Evolutionary conservation across 1,140 invertebrate species (phyloP).

Genomic region (Aphelenchoides fujianensis): DNA sequence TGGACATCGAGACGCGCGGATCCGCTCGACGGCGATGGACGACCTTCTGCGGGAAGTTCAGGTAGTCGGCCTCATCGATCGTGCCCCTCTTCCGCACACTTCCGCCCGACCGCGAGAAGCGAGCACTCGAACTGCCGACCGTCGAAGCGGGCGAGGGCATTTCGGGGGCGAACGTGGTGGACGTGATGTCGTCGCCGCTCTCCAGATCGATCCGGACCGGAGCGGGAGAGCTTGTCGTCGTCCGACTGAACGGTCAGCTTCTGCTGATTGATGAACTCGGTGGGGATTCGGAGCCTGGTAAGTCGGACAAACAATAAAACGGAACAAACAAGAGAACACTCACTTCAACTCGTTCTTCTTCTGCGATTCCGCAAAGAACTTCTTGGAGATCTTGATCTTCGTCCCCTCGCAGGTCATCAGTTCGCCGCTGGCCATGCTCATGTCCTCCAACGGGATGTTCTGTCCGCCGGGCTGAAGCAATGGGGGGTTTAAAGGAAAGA

Average conservation of each 20-base stretch:
- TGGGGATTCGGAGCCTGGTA: slow-evolving; percentile 39
- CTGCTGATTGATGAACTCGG: slow-evolving; percentile 33
- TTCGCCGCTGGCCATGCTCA: slow-evolving; percentile 28
- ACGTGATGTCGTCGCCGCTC: slow-evolving; percentile 16
- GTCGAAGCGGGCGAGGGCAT: slow-evolving; percentile 14
- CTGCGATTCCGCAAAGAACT: slow-evolving; percentile 43
- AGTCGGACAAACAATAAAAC: neutral
- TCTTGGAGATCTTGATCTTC: slow-evolving; percentile 46
- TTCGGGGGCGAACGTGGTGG: slow-evolving; percentile 8
- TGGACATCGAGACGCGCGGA: slow-evolving; percentile 88
- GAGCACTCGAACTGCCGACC: slow-evolving; percentile 21
- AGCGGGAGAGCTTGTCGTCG: neutral
- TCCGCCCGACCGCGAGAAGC: neutral
- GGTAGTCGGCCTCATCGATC: slow-evolving; percentile 68
- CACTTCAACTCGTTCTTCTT: slow-evolving; percentile 46
- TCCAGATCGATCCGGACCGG: neutral
- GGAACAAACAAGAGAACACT: slow-evolving; percentile 12
- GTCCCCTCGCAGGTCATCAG: slow-evolving; percentile 49
- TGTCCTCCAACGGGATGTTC: slow-evolving; percentile 15
- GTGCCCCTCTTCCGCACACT: slow-evolving; percentile 29
- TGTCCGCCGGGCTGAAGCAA: slow-evolving; percentile 11
- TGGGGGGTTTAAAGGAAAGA: no score
- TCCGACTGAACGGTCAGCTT: slow-evolving; percentile 4
- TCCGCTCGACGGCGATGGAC: slow-evolving; percentile 90
- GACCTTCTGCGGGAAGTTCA: slow-evolving; percentile 69